phyloP scores from a whole-genome alignment of 1,140 invertebrate species.

The Zeugodacus cucurbitae region DNA sequence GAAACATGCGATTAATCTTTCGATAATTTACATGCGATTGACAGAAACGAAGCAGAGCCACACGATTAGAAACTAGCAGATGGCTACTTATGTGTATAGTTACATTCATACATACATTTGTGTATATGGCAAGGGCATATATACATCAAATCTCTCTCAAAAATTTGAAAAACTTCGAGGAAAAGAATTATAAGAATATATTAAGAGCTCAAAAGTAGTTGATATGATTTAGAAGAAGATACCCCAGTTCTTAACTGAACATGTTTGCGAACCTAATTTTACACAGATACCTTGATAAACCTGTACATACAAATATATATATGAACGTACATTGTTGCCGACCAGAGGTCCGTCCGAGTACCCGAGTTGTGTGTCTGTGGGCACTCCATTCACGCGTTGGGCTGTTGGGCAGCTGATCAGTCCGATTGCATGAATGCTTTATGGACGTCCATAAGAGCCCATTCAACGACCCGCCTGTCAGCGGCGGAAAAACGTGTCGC shows the following conservation, averaged over 20 bases:
- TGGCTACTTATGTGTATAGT: not conserved
- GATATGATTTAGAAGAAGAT: too few relatives aligned
- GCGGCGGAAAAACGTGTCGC: slow-evolving; percentile 22
- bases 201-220: too few relatives aligned
- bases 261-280: too few relatives aligned
- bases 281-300: not conserved
- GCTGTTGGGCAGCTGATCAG: not conserved
- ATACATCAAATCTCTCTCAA: too few relatives aligned
- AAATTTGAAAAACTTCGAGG: too few relatives aligned
- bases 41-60: slow-evolving; percentile 58
- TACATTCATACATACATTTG: not conserved
- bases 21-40: slow-evolving; percentile 65
- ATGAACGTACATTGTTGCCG: not conserved
- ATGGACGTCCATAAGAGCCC: slow-evolving; percentile 7
- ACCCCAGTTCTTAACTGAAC: too few relatives aligned
- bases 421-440: not conserved
- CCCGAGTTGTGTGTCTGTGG: not conserved
- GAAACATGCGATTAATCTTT: slow-evolving; percentile 65
- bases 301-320: not conserved
- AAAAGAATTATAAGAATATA: too few relatives aligned
- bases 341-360: not conserved
- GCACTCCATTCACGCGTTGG: not conserved
- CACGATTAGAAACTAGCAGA: not conserved
- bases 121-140: too few relatives aligned
- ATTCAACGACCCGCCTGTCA: slow-evolving; percentile 33